Percentiles rank a stretch among this genome's conserved stretches.
Evolutionary conservation across 2,113 vertebrate species (phyloP).

Genomic region (Microtus ochrogaster): DNA sequence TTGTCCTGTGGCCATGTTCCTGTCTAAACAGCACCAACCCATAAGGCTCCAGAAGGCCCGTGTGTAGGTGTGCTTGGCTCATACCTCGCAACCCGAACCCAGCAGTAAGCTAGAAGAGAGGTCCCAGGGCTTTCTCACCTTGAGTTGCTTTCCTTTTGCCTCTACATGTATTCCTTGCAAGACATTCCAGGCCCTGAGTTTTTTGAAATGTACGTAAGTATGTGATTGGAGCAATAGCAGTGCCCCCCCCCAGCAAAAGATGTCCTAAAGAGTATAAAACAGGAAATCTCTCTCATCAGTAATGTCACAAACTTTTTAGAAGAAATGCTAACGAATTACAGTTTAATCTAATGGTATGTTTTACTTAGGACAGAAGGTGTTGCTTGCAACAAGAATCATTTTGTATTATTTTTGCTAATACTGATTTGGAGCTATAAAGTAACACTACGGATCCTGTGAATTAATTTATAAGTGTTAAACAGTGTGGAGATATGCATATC

Average conservation of each 20-base stretch:
- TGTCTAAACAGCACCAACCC: background rate
- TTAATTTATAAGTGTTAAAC: constrained; percentile 81
- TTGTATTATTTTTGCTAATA: constrained; percentile 60
- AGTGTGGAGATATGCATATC: constrained; percentile 30
- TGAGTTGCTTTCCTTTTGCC: background rate
- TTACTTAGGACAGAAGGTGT: constrained; percentile 57
- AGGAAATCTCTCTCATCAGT: background rate
- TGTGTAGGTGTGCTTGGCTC: background rate
- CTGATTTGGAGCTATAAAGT: constrained; percentile 40
- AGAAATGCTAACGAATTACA: background rate
- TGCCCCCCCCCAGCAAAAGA: background rate
- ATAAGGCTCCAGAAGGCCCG: background rate
- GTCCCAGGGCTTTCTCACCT: background rate
- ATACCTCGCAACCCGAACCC: background rate
- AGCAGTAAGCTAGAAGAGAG: accelerated
- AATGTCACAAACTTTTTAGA: background rate
- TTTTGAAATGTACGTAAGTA: background rate
- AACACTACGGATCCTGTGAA: constrained; percentile 67
- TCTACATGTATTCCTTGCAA: background rate
- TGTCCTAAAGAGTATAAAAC: background rate
- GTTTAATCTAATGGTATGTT: constrained; percentile 29
- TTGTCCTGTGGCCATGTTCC: background rate
- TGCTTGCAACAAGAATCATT: background rate
- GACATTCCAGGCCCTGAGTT: background rate
- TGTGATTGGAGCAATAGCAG: background rate